Conservation (phyloP, 2,888 invertebrate species). For the Parthenolecanium corni region DNA sequence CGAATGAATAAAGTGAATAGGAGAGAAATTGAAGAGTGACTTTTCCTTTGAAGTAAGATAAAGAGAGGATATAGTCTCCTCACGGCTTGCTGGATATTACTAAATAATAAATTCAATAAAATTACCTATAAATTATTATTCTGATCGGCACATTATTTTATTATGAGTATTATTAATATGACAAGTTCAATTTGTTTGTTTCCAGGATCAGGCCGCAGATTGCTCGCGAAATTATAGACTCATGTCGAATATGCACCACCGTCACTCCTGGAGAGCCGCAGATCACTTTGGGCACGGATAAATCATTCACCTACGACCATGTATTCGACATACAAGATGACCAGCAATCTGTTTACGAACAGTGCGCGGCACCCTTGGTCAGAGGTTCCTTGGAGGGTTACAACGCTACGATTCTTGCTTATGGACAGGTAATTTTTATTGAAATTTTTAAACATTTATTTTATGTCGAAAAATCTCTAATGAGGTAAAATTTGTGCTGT, state of each 20-base stretch:
- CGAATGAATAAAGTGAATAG: too few species aligned
- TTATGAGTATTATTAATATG: too few species aligned
- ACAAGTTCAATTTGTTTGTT: conserved; percentile 34
- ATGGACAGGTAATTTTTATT: conserved; percentile 60
- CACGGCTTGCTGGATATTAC: too few species aligned
- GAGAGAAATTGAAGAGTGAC: too few species aligned
- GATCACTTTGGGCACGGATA: conserved; percentile 81
- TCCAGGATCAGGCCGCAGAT: conserved; percentile 88
- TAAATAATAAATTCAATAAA: too few species aligned
- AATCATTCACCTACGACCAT: conserved; percentile 91
- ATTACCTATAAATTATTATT: too few species aligned
- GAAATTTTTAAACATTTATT: neutral
- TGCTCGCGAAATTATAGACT: conserved; percentile 82
- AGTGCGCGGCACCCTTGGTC: conserved; percentile 72
- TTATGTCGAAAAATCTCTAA: too few species aligned
- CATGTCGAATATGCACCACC: conserved; percentile 84
- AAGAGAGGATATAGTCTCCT: too few species aligned
- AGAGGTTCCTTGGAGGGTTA: conserved; percentile 90
- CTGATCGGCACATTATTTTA: too few species aligned
- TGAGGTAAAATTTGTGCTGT: too few species aligned
- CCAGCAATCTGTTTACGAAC: conserved; percentile 69
- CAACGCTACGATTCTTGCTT: conserved; percentile 95
- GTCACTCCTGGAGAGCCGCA: conserved; percentile 84
- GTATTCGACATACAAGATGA: conserved; percentile 72
- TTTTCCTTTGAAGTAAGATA: too few species aligned